These are phyloP conservation scores for Himantopus leucocephalus DNA, from an alignment of 2,113 vertebrate genomes.

Conservation along the genomic window DNA sequence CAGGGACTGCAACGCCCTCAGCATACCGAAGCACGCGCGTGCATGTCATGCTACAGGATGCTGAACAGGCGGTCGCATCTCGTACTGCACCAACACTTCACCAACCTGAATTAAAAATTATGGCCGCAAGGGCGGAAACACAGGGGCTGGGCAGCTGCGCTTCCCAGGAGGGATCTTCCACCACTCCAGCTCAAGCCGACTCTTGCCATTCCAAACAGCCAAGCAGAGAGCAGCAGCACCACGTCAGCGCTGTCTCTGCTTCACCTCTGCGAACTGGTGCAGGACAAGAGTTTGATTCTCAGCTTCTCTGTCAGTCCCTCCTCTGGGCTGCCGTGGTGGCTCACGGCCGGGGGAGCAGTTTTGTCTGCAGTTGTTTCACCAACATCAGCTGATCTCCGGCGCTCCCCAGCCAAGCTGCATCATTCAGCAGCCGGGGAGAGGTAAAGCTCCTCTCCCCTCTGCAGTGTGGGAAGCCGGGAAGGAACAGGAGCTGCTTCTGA, in stretches of 20 bases:
- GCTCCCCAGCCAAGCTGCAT: background rate
- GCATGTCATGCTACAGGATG: rapidly evolving
- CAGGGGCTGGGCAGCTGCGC: background rate
- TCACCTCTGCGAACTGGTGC: background rate
- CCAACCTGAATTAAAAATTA: background rate
- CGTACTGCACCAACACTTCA: background rate
- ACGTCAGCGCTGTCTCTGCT: background rate
- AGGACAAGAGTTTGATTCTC: background rate
- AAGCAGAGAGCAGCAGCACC: background rate
- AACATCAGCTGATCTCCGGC: background rate
- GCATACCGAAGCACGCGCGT: rapidly evolving
- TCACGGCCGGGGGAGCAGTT: background rate
- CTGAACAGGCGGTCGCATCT: background rate
- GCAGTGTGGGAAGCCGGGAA: background rate
- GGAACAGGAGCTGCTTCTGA: background rate
- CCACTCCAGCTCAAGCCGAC: background rate
- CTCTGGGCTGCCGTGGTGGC: background rate
- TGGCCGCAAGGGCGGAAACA: background rate
- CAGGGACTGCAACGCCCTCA: background rate
- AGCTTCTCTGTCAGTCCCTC: background rate
- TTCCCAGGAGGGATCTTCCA: background rate
- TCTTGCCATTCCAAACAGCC: background rate
- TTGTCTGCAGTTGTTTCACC: background rate
- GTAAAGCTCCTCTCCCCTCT: background rate
- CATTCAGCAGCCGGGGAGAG: background rate